Conservation (phyloP, 1,140 invertebrate genomes). For the Lepidurus arcticus region DNA sequence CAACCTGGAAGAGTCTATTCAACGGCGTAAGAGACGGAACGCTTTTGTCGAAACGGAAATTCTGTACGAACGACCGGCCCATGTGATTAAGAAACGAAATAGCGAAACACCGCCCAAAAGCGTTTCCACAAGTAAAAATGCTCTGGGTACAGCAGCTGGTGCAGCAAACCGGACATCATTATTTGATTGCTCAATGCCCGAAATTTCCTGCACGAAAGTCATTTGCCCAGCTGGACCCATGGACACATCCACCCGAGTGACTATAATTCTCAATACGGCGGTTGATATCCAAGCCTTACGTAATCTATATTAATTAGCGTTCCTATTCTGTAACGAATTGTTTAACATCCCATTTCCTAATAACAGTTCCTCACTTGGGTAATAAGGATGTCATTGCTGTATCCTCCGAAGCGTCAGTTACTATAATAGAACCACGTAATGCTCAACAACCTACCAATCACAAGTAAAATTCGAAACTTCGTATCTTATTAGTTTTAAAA, state of each 20-base stretch:
- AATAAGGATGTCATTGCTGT: slow-evolving; percentile 29
- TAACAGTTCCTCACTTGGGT: slow-evolving; percentile 12
- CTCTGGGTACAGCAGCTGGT: not conserved
- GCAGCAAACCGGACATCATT: slow-evolving; percentile 22
- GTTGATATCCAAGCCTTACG: not conserved
- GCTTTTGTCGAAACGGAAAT: not conserved
- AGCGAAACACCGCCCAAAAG: not conserved
- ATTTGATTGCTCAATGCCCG: slow-evolving; percentile 23
- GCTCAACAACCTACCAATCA: slow-evolving; percentile 24
- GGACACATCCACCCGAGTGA: not conserved
- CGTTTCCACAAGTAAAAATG: not conserved
- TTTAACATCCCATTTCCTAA: too few species aligned
- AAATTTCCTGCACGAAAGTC: slow-evolving; percentile 9
- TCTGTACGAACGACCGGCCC: not conserved
- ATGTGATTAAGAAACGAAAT: not conserved
- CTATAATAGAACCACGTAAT: slow-evolving; percentile 27
- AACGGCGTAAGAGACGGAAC: not conserved
- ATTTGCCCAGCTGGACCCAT: slow-evolving; percentile 22
- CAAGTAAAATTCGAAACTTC: slow-evolving; percentile 1
- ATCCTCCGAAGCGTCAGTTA: slow-evolving; percentile 25
- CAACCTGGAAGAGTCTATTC: not conserved
- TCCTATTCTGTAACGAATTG: too few species aligned
- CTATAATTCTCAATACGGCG: slow-evolving; percentile 1
- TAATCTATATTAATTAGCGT: not conserved
- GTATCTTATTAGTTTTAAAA: not conserved